Evolutionary conservation across 1,140 invertebrate species (phyloP).

Genomic region (Cydia pomonella): DNA sequence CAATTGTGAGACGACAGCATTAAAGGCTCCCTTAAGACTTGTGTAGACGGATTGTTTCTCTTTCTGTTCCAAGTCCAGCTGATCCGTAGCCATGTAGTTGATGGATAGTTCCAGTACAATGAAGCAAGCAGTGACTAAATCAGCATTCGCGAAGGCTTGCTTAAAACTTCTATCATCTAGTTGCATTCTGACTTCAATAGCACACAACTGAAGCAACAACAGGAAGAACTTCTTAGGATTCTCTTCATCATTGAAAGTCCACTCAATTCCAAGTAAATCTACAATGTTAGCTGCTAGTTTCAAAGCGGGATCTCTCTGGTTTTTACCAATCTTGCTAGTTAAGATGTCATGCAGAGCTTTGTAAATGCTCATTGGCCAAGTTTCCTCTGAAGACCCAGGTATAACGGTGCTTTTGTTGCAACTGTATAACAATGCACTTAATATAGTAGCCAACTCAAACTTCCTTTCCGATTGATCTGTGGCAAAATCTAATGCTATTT

Average conservation of each 20-base stretch:
- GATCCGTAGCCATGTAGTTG: constrained; percentile 89
- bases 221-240: constrained; percentile 91
- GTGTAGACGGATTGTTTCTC: constrained; percentile 95
- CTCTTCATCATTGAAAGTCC: constrained; percentile 89
- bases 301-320: constrained; percentile 92
- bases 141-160: constrained; percentile 86
- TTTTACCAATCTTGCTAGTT: constrained; percentile 91
- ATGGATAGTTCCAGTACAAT: constrained; percentile 91
- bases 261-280: constrained; percentile 91
- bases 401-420: constrained; percentile 84
- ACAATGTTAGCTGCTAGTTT: constrained; percentile 90
- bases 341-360: constrained; percentile 91
- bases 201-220: constrained; percentile 91
- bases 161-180: constrained; percentile 92
- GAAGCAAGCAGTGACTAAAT: constrained; percentile 91
- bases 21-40: constrained; percentile 94
- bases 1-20: constrained; percentile 89
- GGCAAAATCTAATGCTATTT: constrained; percentile 92
- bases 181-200: constrained; percentile 96
- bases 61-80: constrained; percentile 91
- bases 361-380: constrained; percentile 89
- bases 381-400: constrained; percentile 84
- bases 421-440: constrained; percentile 88
- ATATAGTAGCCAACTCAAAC: constrained; percentile 90
- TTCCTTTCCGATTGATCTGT: constrained; percentile 93